Percentiles rank a stretch among this genome's conserved stretches.
Conservation (phyloP, 23 tunicate genomes). For the Styela clava region DNA sequence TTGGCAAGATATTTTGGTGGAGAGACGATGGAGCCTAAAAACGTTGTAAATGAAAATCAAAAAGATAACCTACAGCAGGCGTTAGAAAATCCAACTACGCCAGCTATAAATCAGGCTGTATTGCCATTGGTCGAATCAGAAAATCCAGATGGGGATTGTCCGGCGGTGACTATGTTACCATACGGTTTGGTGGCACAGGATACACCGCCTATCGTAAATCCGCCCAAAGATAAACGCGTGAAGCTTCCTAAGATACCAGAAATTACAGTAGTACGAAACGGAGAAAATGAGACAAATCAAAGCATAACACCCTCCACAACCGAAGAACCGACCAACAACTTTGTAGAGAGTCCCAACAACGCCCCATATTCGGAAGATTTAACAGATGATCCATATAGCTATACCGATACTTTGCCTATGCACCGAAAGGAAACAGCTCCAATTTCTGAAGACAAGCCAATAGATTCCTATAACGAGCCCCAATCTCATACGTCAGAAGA, state of each 20-base stretch:
- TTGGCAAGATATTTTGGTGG: constrained; percentile 25
- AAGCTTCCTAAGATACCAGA: constrained; percentile 8
- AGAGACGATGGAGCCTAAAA: constrained; percentile 1
- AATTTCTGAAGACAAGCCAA: background rate
- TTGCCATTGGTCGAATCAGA: background rate
- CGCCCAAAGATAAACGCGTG: background rate
- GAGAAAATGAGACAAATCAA: background rate
- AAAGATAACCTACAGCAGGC: background rate
- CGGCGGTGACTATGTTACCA: background rate
- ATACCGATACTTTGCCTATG: background rate
- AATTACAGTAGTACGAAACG: constrained; percentile 18
- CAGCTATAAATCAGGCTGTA: background rate
- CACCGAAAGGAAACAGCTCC: background rate
- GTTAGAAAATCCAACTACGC: background rate
- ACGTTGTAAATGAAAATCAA: background rate
- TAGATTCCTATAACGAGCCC: background rate
- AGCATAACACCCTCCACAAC: background rate
- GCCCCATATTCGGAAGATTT: background rate
- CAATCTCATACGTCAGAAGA: background rate
- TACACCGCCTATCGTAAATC: background rate
- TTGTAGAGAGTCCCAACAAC: background rate
- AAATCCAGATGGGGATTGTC: background rate
- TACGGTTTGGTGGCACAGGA: background rate
- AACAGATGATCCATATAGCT: background rate
- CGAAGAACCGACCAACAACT: background rate